These are phyloP conservation scores for Porites cylindrica DNA, from an alignment of 92 coral and sea anemone species.

Conservation along the genomic window DNA sequence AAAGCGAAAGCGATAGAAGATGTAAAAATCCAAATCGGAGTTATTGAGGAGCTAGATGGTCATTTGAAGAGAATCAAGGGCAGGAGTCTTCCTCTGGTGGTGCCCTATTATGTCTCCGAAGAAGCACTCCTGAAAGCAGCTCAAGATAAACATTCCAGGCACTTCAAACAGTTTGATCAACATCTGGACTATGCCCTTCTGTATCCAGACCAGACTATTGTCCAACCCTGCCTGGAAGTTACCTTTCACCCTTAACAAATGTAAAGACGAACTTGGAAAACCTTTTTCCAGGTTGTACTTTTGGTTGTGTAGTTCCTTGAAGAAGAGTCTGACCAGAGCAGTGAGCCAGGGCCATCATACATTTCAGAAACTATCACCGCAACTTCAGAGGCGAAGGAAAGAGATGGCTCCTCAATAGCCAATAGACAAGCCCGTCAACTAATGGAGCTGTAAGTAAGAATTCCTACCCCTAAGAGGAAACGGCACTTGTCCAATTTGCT, in stretches of 20 bases:
- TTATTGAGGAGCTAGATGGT: slow-evolving; percentile 36
- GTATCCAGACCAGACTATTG: too few species aligned
- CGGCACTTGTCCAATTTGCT: slow-evolving; percentile 57
- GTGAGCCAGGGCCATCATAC: slow-evolving; percentile 49
- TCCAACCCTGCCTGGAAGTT: too few species aligned
- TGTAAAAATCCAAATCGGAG: slow-evolving; percentile 67
- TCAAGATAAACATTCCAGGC: too few species aligned
- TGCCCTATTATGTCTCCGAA: slow-evolving; percentile 10
- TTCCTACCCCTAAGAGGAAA: slow-evolving; percentile 28
- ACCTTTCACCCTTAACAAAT: too few species aligned
- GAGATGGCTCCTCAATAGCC: slow-evolving; percentile 6
- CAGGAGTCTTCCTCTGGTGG: slow-evolving; percentile 45
- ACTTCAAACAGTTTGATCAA: too few species aligned
- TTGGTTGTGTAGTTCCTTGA: slow-evolving; percentile 56
- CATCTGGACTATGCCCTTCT: too few species aligned
- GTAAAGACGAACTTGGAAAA: too few species aligned
- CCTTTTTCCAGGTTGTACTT: too few species aligned
- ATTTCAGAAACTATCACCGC: background rate
- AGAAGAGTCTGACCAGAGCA: slow-evolving; percentile 42
- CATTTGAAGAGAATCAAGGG: too few species aligned
- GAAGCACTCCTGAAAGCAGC: too few species aligned
- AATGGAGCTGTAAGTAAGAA: slow-evolving; percentile 28
- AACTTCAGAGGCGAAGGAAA: slow-evolving; percentile 6
- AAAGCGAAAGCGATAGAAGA: slow-evolving; percentile 46
- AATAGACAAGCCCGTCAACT: slow-evolving; percentile 13